phyloP scores from a whole-genome alignment of 2,113 vertebrate genomes.

The Heterotilapia buettikoferi region DNA sequence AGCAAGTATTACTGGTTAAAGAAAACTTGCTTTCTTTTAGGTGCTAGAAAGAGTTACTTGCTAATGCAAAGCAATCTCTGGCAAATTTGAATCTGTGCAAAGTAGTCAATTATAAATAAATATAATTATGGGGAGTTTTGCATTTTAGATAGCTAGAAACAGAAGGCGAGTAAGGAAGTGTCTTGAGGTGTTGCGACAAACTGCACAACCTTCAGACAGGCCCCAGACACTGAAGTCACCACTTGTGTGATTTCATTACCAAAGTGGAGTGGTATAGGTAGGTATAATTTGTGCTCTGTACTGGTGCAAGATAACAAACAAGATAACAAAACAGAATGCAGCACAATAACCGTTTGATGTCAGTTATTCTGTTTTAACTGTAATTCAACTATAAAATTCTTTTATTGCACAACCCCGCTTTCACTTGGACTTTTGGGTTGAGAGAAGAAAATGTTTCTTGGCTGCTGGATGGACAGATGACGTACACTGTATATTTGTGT shows the following conservation, averaged over 20 bases:
- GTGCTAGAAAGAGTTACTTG: background rate
- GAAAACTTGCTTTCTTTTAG: background rate
- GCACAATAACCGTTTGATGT: background rate
- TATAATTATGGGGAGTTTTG: background rate
- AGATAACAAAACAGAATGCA: background rate
- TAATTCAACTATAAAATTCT: background rate
- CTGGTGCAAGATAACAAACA: background rate
- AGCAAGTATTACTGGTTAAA: background rate
- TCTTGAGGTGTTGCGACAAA: background rate
- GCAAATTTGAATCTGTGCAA: background rate
- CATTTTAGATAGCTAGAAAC: background rate
- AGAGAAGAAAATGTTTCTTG: background rate
- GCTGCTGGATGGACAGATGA: background rate
- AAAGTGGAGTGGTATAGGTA: background rate
- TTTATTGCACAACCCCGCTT: background rate
- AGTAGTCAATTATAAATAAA: background rate
- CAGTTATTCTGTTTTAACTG: background rate
- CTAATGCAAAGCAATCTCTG: background rate
- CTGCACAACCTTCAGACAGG: background rate
- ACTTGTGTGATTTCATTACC: background rate
- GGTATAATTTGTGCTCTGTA: background rate
- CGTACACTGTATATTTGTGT: background rate
- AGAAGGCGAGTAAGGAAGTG: background rate
- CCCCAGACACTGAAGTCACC: background rate
- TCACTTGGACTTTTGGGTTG: background rate